A percentile compares a stretch with the other conserved stretches of the same genome.
phyloP scores from a whole-genome alignment of 2,113 vertebrate species.

The Carollia perspicillata region DNA sequence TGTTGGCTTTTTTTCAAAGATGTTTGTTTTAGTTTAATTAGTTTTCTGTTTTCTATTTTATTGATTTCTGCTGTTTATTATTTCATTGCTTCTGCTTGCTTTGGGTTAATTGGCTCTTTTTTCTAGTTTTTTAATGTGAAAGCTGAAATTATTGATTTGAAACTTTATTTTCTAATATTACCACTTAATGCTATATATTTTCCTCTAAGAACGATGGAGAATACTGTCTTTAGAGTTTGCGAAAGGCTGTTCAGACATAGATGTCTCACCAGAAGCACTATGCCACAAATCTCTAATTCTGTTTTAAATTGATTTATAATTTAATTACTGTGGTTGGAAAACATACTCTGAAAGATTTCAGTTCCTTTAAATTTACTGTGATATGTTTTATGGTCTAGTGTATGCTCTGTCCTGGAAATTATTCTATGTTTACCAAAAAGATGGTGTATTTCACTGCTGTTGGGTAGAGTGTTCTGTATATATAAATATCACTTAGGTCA shows the following conservation, averaged over 20 bases:
- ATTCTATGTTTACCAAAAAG: too few species aligned
- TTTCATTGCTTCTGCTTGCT: too few species aligned
- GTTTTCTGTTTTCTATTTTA: background rate
- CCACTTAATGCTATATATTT: background rate
- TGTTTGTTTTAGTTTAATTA: background rate
- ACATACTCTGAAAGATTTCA: background rate
- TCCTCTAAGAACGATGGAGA: background rate
- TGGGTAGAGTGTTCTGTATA: too few species aligned
- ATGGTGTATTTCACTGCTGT: too few species aligned
- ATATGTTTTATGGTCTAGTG: background rate
- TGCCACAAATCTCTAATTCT: background rate
- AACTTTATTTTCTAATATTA: background rate
- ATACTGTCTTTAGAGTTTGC: background rate
- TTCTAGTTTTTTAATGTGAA: too few species aligned
- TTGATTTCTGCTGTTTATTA: too few species aligned
- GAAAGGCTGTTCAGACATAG: background rate
- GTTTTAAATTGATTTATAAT: background rate
- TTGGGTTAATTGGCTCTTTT: too few species aligned
- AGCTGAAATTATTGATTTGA: background rate
- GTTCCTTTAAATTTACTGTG: background rate
- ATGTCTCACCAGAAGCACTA: background rate
- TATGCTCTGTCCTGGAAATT: too few species aligned
- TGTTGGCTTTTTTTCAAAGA: background rate
- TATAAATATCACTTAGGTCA: background rate
- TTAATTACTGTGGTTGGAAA: background rate